These are phyloP conservation scores for Hippopotamyrus pictus DNA, from an alignment of 2,797 vertebrate species.

Conservation along the genomic window DNA sequence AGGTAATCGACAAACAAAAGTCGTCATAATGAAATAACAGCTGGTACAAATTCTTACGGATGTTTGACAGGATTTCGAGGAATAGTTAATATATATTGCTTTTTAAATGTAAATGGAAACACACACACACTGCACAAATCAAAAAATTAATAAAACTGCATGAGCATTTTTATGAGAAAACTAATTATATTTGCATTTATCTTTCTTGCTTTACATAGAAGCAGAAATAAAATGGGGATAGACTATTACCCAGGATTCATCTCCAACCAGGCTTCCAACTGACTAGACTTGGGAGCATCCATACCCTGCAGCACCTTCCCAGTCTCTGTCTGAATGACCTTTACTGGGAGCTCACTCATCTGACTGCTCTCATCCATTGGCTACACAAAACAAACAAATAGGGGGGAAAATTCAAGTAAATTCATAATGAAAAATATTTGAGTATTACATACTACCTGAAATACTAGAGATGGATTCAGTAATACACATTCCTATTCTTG, in stretches of 20 bases:
- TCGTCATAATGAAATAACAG: neutral
- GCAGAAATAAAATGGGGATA: neutral
- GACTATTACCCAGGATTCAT: constrained; percentile 88
- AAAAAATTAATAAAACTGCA: neutral
- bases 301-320: constrained; percentile 92
- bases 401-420: neutral
- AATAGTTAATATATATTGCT: neutral
- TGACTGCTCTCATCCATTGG: constrained; percentile 96
- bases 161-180: neutral
- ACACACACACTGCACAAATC: neutral
- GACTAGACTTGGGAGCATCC: constrained; percentile 94
- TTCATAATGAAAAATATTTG: neutral
- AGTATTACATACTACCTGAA: neutral
- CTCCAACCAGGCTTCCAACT: constrained; percentile 95
- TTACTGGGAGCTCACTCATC: constrained; percentile 97
- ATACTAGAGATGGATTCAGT: neutral
- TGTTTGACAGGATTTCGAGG: neutral
- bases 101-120: neutral
- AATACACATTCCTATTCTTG: neutral
- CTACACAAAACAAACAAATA: constrained; percentile 48
- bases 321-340: constrained; percentile 95
- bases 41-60: neutral
- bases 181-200: neutral
- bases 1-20: neutral
- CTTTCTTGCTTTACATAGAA: neutral